Percentiles rank a stretch among this genome's conserved stretches.
Conservation (phyloP, 2,888 invertebrate genomes). For the Phorcus lineatus region DNA sequence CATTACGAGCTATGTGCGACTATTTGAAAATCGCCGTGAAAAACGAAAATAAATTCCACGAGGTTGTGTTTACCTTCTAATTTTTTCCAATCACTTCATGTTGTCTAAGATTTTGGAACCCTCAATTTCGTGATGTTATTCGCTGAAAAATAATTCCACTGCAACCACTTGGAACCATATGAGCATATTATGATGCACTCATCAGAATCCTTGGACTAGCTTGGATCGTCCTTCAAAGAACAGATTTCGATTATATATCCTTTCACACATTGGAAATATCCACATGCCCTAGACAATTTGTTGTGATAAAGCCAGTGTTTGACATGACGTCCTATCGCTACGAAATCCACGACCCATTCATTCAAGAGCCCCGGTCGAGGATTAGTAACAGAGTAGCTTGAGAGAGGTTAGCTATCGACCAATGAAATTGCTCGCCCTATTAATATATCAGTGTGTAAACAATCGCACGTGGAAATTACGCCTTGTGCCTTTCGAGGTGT, state of each 20-base stretch:
- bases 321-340: too few species aligned
- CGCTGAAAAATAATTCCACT: background rate
- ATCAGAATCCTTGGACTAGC: too few species aligned
- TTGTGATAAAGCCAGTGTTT: too few species aligned
- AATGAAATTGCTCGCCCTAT: background rate
- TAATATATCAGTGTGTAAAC: background rate
- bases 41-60: background rate
- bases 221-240: too few species aligned
- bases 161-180: background rate
- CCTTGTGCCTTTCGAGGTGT: background rate
- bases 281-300: too few species aligned
- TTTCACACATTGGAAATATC: too few species aligned
- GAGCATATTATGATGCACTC: too few species aligned
- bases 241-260: too few species aligned
- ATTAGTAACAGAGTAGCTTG: background rate
- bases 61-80: background rate
- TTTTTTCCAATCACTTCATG: too few species aligned
- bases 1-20: background rate
- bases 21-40: slow-evolving; percentile 1
- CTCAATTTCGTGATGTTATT: background rate
- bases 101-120: too few species aligned
- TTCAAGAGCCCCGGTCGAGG: background rate
- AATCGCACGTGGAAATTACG: background rate
- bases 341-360: background rate
- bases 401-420: slow-evolving; percentile 1